Evolutionary conservation across 2,797 vertebrate species (phyloP).

Genomic region (Bradypodion pumilum): DNA sequence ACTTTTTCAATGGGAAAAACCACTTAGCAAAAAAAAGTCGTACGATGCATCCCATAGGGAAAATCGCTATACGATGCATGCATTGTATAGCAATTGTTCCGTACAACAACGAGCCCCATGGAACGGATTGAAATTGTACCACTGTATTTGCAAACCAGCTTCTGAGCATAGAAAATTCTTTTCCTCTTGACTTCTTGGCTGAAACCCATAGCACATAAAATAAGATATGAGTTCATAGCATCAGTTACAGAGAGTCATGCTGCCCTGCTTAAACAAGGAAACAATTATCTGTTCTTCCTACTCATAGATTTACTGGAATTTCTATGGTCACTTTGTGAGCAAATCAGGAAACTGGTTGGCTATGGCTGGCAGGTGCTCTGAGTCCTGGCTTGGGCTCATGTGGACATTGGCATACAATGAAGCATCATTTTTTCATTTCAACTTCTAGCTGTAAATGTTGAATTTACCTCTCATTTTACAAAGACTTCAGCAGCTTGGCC

Average conservation of each 20-base stretch:
- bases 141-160: background rate
- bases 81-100: no score
- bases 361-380: conserved; percentile 27
- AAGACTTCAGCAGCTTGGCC: background rate
- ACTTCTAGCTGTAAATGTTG: conserved; percentile 9
- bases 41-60: no score
- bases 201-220: conserved; percentile 7
- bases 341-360: conserved; percentile 21
- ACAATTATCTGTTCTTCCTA: conserved; percentile 3
- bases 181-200: background rate
- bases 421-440: conserved; percentile 11
- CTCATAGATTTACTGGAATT: conserved; percentile 35
- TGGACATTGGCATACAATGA: conserved; percentile 24
- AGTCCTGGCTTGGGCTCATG: conserved; percentile 4
- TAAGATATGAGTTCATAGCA: conserved; percentile 19
- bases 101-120: no score
- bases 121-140: no score
- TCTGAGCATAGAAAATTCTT: conserved; percentile 2
- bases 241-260: conserved; percentile 4
- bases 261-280: conserved; percentile 51
- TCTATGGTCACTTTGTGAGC: conserved; percentile 27
- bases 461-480: background rate
- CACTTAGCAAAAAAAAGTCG: no score
- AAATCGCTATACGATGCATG: no score
- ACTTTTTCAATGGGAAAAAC: no score